Conservation (phyloP, 2,113 vertebrate genomes). For the Neogale vison region DNA sequence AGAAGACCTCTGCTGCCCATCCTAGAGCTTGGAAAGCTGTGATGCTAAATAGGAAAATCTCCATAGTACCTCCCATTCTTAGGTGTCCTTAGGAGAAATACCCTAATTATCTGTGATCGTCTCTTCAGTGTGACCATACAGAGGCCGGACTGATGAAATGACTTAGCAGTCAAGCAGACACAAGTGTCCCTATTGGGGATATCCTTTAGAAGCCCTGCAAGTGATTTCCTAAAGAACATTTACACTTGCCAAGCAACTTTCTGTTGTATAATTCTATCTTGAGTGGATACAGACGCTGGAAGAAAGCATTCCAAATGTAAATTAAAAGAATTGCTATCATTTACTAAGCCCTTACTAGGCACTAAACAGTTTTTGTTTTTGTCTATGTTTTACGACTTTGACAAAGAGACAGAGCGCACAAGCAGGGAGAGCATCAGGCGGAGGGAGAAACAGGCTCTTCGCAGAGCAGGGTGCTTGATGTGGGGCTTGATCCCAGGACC, state of each 20-base stretch:
- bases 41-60: not conserved
- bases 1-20: not conserved
- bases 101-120: not conserved
- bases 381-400: too few relatives aligned
- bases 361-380: not conserved
- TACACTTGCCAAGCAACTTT: not conserved
- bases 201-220: not conserved
- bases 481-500: too few relatives aligned
- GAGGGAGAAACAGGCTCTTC: too few relatives aligned
- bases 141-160: not conserved
- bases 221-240: not conserved
- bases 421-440: too few relatives aligned
- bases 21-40: not conserved
- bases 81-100: not conserved
- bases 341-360: not conserved
- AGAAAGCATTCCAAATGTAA: not conserved
- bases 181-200: not conserved
- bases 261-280: not conserved
- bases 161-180: not conserved
- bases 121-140: not conserved
- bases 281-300: not conserved
- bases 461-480: too few relatives aligned
- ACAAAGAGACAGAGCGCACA: too few relatives aligned
- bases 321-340: not conserved
- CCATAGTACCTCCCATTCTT: not conserved